Percentiles rank a stretch among this genome's conserved stretches.
Conservation (phyloP, 1,140 invertebrate genomes). For the Drosophila murphyi region DNA sequence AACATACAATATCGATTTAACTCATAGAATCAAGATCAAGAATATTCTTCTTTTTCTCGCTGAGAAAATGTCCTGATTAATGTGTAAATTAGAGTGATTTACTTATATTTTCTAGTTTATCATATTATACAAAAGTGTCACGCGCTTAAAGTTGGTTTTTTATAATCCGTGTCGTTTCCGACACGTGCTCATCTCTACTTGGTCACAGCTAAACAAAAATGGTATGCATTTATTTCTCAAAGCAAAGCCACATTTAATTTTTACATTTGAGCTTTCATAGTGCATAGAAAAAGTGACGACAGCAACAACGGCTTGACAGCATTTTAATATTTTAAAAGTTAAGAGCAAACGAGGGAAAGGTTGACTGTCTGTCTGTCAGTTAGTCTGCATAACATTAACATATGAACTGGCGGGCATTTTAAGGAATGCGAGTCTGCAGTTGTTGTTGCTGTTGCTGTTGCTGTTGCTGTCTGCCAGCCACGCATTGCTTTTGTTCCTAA, state of each 20-base stretch:
- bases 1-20: too few relatives aligned
- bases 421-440: conserved; percentile 23
- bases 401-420: conserved; percentile 14
- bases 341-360: conserved; percentile 36
- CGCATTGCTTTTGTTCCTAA: conserved; percentile 43
- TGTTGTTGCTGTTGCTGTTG: conserved; percentile 51
- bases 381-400: conserved; percentile 13
- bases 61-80: too few relatives aligned
- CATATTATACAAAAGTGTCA: too few relatives aligned
- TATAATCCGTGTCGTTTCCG: background rate
- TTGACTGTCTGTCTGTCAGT: background rate
- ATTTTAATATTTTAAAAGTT: conserved; percentile 74
- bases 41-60: too few relatives aligned
- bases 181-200: background rate
- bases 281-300: conserved; percentile 4
- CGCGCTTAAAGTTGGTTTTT: background rate
- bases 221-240: conserved; percentile 1
- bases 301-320: conserved; percentile 37
- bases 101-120: too few relatives aligned
- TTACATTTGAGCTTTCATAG: conserved; percentile 45
- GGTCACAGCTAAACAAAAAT: background rate
- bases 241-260: conserved; percentile 18
- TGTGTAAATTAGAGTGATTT: too few relatives aligned
- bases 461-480: conserved; percentile 19
- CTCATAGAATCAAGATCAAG: too few relatives aligned